Percentiles rank a stretch among this genome's conserved stretches.
Conservation (phyloP, 2,113 vertebrate species). For the Elgaria multicarinata region DNA sequence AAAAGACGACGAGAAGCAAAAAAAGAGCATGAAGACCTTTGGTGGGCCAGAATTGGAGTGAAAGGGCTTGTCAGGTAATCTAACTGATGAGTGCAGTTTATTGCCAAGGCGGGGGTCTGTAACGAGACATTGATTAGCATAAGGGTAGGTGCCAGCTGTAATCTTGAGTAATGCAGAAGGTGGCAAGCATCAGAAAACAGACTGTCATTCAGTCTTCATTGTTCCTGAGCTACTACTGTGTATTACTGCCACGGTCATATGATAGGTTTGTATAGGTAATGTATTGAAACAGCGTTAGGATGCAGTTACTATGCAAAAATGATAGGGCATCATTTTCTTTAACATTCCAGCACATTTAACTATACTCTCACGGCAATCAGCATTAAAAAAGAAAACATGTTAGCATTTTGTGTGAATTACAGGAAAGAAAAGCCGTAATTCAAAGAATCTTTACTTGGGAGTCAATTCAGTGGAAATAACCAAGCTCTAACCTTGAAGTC, state of each 20-base stretch:
- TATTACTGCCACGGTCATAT: constrained; percentile 42
- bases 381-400: background rate
- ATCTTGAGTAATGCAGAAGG: constrained; percentile 63
- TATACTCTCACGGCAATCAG: constrained; percentile 9
- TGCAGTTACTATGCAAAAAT: constrained; percentile 23
- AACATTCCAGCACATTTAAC: constrained; percentile 33
- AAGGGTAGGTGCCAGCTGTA: constrained; percentile 75
- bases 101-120: constrained; percentile 81
- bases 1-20: constrained; percentile 74
- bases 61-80: constrained; percentile 88
- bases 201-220: constrained; percentile 67
- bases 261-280: constrained; percentile 34
- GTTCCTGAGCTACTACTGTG: constrained; percentile 35
- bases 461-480: background rate
- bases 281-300: constrained; percentile 38
- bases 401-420: background rate
- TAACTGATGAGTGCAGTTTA: constrained; percentile 78
- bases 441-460: background rate
- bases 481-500: background rate
- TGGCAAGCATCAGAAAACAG: constrained; percentile 54
- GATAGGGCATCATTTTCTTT: constrained; percentile 9
- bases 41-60: constrained; percentile 79
- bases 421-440: background rate
- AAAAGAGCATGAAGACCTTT: constrained; percentile 78
- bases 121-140: constrained; percentile 85